Evolutionary conservation across 2,113 vertebrate species (phyloP).

Genomic region (Stegostoma tigrinum): DNA sequence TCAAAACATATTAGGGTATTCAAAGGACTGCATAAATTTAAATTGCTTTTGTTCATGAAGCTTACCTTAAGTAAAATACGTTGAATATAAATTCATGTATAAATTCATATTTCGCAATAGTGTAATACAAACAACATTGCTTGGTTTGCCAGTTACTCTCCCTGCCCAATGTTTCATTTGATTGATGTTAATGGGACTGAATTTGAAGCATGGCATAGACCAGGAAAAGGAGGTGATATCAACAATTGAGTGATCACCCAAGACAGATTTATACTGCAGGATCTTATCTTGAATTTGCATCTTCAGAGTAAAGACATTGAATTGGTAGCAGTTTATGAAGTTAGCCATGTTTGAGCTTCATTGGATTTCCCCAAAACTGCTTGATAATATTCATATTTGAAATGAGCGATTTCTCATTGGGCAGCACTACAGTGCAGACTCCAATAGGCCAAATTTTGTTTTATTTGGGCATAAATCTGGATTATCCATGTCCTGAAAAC

Average conservation of each 20-base stretch:
- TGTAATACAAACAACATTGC: too few relatives aligned
- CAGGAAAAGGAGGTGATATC: too few relatives aligned
- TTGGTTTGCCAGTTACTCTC: too few relatives aligned
- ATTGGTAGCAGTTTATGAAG: not conserved
- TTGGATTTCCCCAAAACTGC: not conserved
- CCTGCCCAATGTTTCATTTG: too few relatives aligned
- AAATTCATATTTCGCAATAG: too few relatives aligned
- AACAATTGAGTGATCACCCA: too few relatives aligned
- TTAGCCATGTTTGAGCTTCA: not conserved
- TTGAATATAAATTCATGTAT: too few relatives aligned
- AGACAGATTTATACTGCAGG: not conserved
- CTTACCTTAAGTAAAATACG: too few relatives aligned
- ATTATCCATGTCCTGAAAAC: not conserved
- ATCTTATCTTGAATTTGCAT: not conserved
- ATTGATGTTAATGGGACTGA: too few relatives aligned
- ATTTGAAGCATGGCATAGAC: too few relatives aligned
- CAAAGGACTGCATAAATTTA: too few relatives aligned
- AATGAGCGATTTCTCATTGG: not conserved
- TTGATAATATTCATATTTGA: not conserved
- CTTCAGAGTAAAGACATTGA: not conserved
- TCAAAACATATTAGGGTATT: not conserved
- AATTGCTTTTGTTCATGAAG: too few relatives aligned
- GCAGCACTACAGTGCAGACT: not conserved
- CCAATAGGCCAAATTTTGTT: not conserved
- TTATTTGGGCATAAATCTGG: not conserved